Evolutionary conservation across 2,113 vertebrate genomes (phyloP), one percentile per base, ranked within the genome.

Genomic region (Cheirogaleus medius): DNA sequence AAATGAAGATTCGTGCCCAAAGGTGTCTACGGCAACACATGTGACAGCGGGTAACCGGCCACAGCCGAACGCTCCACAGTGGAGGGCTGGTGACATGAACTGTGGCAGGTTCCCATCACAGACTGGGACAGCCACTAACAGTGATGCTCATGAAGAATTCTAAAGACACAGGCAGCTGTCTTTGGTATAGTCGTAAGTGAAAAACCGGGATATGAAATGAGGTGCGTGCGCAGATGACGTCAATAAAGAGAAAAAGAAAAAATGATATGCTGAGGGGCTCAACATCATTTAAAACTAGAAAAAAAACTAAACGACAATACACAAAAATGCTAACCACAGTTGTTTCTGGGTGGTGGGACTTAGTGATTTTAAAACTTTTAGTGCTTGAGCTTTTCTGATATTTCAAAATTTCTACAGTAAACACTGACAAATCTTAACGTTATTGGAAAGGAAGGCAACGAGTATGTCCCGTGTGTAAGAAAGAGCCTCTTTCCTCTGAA

Each of bases 91-190:
- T 4, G 21, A 42, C 17, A 18, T 1, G 1, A 11, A 23, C 13
- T 12, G 1, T 0, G 9, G 64, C 17, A 0, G 1, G 0, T 17
- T 29, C 42, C 42, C 3, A 0, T 8, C 47, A 39, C 1, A 15
- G 56, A 27, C 29, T 0, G 1, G 7, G 52, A 27, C 0, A 6
- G 47, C n/a, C 81, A 23, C 20, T 18, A 39, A 52, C 66, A 64
- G 25, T 0, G 47, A 49, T 27, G 20, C 49, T 66, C 12, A n/a
- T 0, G 34, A 42, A 27, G 82, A 25, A 8, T 56, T 58, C 14
- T 23, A 21, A 27, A 5, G 20, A 14, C 21, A 1, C 6, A 17
- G 77, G 52, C 32, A 58, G 42, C 17, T 5, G 29, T 9, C 29
- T 78, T 11, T 0, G 8, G 44, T 23, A 5, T 25, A 52, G 63